A percentile compares a stretch with the other conserved stretches of the same genome.
Conservation (phyloP, 30 jellyfish, hydroid and myxozoan species). For the Cassiopea xamachana region DNA sequence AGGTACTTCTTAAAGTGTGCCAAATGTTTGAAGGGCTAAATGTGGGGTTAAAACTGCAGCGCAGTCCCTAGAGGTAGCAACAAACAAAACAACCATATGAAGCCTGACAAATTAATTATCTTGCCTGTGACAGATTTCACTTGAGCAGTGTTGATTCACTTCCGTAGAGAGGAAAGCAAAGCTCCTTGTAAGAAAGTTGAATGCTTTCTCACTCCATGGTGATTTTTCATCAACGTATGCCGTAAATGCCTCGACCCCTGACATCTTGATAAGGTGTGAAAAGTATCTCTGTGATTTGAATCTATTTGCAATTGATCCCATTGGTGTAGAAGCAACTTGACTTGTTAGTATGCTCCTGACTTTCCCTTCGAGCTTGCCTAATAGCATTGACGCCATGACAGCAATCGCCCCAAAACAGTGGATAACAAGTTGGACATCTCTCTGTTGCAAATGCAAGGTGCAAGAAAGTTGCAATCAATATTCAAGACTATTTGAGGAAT, state of each 20-base stretch:
- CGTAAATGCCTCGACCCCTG: slow-evolving; percentile 48
- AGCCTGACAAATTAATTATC: neutral
- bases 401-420: slow-evolving; percentile 65
- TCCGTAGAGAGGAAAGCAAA: slow-evolving; percentile 21
- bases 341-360: slow-evolving; percentile 43
- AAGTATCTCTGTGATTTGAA: slow-evolving; percentile 31
- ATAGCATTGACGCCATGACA: slow-evolving; percentile 1
- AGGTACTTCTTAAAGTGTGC: too few species aligned
- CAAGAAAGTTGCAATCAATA: too few species aligned
- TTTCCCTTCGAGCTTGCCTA: slow-evolving; percentile 64
- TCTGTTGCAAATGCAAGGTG: slow-evolving; percentile 5
- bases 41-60: too few species aligned
- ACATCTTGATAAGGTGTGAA: neutral
- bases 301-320: slow-evolving; percentile 27
- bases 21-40: too few species aligned
- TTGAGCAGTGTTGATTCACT: slow-evolving; percentile 41
- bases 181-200: slow-evolving; percentile 12
- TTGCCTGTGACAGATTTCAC: slow-evolving; percentile 70
- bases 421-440: slow-evolving; percentile 41
- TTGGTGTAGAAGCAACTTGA: slow-evolving; percentile 53
- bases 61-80: too few species aligned
- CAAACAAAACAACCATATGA: too few species aligned
- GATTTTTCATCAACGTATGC: slow-evolving; percentile 54
- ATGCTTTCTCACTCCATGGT: slow-evolving; percentile 21
- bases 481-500: too few species aligned